Evolutionary conservation across 2,888 invertebrate species (phyloP).

Genomic region (Orgyia antiqua): DNA sequence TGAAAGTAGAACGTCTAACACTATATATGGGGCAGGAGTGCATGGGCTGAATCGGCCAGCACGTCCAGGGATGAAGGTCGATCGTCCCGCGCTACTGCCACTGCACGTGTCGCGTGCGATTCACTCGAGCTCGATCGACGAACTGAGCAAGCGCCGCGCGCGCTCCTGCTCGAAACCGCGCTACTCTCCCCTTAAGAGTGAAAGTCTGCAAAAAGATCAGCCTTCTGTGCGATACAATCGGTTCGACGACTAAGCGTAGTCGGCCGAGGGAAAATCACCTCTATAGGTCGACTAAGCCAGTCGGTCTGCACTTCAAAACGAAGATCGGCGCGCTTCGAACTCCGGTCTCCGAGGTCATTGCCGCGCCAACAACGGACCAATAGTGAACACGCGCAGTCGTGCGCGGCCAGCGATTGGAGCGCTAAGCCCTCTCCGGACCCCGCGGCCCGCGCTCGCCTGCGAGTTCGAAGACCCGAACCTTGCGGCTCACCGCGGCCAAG

Average conservation of each 20-base stretch:
- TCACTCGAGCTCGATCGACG: slow-evolving; percentile 78
- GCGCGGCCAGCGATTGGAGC: slow-evolving; percentile 68
- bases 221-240: slow-evolving; percentile 74
- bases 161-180: slow-evolving; percentile 60
- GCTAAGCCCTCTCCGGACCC: slow-evolving; percentile 54
- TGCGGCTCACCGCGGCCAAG: slow-evolving; percentile 92
- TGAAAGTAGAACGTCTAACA: slow-evolving; percentile 43
- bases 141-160: slow-evolving; percentile 71
- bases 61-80: slow-evolving; percentile 73
- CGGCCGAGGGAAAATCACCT: slow-evolving; percentile 71
- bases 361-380: slow-evolving; percentile 80
- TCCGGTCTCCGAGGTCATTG: slow-evolving; percentile 91
- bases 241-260: slow-evolving; percentile 48
- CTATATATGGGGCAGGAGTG: slow-evolving; percentile 65
- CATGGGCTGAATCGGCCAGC: slow-evolving; percentile 52
- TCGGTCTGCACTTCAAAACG: slow-evolving; percentile 70
- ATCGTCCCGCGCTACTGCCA: slow-evolving; percentile 39
- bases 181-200: slow-evolving; percentile 74
- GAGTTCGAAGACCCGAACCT: slow-evolving; percentile 90
- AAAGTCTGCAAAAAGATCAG: slow-evolving; percentile 79
- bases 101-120: slow-evolving; percentile 70
- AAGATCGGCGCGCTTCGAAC: slow-evolving; percentile 88
- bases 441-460: slow-evolving; percentile 47
- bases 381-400: slow-evolving; percentile 66
- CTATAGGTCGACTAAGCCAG: slow-evolving; percentile 69